Evolutionary conservation across 2,888 invertebrate genomes (phyloP).

Genomic region (Heterodera filipjevi): DNA sequence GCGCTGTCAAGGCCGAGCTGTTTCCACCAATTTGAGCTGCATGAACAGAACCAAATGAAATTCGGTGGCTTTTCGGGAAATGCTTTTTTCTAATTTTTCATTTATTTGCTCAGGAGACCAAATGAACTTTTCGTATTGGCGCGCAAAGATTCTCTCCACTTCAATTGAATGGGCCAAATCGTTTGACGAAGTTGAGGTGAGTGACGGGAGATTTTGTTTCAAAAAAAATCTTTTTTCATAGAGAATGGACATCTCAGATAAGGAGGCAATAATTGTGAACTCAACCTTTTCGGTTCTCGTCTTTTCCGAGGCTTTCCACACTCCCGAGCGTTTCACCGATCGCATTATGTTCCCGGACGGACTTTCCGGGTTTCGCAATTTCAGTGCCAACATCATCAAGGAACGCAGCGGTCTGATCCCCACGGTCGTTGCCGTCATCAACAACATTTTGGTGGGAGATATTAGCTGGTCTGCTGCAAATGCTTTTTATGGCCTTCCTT

Average conservation of each 20-base stretch:
- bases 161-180: conserved; percentile 64
- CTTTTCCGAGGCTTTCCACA: conserved; percentile 63
- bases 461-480: not conserved
- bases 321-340: conserved; percentile 60
- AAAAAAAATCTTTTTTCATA: not conserved
- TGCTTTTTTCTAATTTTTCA: not conserved
- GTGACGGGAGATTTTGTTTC: conserved; percentile 12
- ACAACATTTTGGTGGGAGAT: conserved; percentile 51
- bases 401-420: conserved; percentile 58
- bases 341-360: conserved; percentile 60
- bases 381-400: conserved; percentile 55
- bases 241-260: conserved; percentile 28
- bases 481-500: not conserved
- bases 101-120: conserved; percentile 43
- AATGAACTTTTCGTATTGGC: conserved; percentile 62
- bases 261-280: conserved; percentile 58
- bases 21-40: conserved; percentile 31
- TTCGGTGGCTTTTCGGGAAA: not conserved
- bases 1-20: conserved; percentile 36
- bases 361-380: conserved; percentile 60
- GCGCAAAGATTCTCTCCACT: conserved; percentile 61
- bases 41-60: conserved; percentile 30
- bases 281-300: conserved; percentile 62
- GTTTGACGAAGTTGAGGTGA: conserved; percentile 53
- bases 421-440: conserved; percentile 64